phyloP scores from a whole-genome alignment of 2,888 invertebrate species.

The Euproctis similis region DNA sequence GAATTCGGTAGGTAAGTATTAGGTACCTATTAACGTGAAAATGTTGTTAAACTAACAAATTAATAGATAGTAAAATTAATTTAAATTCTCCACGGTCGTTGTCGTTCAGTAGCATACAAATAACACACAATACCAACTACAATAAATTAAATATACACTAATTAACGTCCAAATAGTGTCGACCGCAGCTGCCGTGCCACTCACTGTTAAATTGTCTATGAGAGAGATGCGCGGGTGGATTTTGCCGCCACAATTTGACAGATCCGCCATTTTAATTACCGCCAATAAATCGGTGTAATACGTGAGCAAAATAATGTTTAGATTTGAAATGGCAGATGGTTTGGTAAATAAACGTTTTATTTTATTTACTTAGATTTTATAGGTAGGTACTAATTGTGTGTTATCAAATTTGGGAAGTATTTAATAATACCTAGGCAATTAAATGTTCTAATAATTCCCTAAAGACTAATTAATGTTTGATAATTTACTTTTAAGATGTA shows the following conservation, averaged over 20 bases:
- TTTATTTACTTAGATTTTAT: too few relatives aligned
- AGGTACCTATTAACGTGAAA: too few relatives aligned
- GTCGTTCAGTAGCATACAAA: background rate
- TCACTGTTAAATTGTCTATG: conserved; percentile 38
- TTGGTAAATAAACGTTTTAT: conserved; percentile 2
- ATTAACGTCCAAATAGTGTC: conserved; percentile 33
- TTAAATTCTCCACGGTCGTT: too few relatives aligned
- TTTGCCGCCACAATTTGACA: conserved; percentile 52
- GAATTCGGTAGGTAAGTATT: too few relatives aligned
- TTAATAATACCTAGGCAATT: too few relatives aligned
- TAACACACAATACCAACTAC: conserved; percentile 14
- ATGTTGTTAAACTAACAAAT: too few relatives aligned
- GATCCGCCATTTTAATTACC: conserved; percentile 42
- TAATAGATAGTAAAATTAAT: too few relatives aligned
- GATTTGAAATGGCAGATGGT: conserved; percentile 10
- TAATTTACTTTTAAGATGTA: too few relatives aligned
- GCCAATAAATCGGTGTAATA: conserved; percentile 19
- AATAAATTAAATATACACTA: conserved; percentile 38
- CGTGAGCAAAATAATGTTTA: conserved; percentile 16
- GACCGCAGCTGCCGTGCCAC: conserved; percentile 38
- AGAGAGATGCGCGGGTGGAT: conserved; percentile 55
- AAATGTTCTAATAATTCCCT: too few relatives aligned
- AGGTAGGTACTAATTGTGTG: too few relatives aligned
- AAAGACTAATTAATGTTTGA: too few relatives aligned
- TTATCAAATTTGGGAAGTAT: too few relatives aligned